Base-by-base conservation (phyloP, 2,888 invertebrate species). In the Amiota mariae region DNA sequence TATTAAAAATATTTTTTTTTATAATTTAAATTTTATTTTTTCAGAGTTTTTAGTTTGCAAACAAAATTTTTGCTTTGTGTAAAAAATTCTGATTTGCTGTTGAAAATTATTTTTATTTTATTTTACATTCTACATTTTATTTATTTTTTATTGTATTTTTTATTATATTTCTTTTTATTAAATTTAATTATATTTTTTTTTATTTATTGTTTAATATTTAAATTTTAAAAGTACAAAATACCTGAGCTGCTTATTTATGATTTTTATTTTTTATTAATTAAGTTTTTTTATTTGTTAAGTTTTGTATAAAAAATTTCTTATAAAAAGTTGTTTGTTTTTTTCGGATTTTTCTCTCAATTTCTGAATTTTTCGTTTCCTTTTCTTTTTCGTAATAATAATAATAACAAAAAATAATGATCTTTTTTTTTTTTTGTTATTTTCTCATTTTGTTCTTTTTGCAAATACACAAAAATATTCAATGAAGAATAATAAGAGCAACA, bases 171-270 rank as follows among this genome's bases (percentile, higher is more conserved):
- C 4, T 11, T 59, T 18, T 59, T 18, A 8, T 72, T 70, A 73
- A n/a, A n/a, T n/a, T 76, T 73, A 70, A 75, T n/a, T n/a, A n/a
- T 72, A 36, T 36, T 36, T 72, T 74, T 73, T 70, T 56, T 72
- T 48, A 48, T 64, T 74, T 68, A 49, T 72, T 72, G 72, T 20
- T 74, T 18, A 51, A 4, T 36, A 6, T 6, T 36, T 6, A 36
- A 36, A 36, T 36, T 36, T 68, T 24, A 54, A 68, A 54, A n/a
- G 46, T 70, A 70, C 48, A 70, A 70, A 63, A 63, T 71, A 63
- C 71, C 71, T 71, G 71, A 71, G 71, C n/a, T 12, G 73, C 67
- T 75, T 75, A 74, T 70, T 72, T 76, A 71, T 75, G 46, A 72
- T 54, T 70, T 70, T 74, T 74, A 59, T 13, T 67, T 61, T 71